A percentile compares a stretch with the other conserved stretches of the same genome.
Conservation (phyloP, 2,888 invertebrate genomes). For the Mamestra brassicae region DNA sequence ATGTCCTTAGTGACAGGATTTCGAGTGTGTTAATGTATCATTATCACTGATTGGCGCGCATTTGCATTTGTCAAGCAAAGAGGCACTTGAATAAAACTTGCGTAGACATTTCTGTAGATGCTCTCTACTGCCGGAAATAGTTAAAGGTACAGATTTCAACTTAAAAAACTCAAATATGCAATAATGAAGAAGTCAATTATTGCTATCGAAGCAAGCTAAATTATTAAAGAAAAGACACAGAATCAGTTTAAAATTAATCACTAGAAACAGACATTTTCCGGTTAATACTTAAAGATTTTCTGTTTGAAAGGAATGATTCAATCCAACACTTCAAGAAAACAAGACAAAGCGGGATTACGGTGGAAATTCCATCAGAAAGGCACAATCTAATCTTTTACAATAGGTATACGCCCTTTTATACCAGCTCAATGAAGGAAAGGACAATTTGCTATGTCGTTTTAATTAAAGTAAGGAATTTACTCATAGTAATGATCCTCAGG, state of each 20-base stretch:
- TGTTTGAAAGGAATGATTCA: background rate
- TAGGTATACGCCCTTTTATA: conserved; percentile 4
- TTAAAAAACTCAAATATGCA: background rate
- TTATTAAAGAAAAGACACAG: background rate
- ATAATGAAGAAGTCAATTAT: background rate
- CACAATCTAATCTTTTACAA: conserved; percentile 13
- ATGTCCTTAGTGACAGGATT: background rate
- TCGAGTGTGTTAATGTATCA: conserved; percentile 6
- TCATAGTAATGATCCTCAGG: conserved; percentile 78
- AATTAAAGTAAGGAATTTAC: conserved; percentile 68
- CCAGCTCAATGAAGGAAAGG: background rate
- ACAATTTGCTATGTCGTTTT: background rate
- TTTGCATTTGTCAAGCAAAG: background rate
- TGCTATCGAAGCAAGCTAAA: background rate
- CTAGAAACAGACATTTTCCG: background rate
- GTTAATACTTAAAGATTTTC: background rate
- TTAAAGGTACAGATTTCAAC: no score
- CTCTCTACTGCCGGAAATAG: background rate
- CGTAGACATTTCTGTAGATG: background rate
- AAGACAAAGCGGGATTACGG: conserved; percentile 8
- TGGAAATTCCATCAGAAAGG: conserved; percentile 11
- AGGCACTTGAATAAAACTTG: background rate
- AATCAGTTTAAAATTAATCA: conserved; percentile 1
- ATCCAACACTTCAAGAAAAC: background rate
- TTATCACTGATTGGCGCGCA: background rate